Conservation (phyloP, 2,888 invertebrate species). For the Notodonta ziczac region DNA sequence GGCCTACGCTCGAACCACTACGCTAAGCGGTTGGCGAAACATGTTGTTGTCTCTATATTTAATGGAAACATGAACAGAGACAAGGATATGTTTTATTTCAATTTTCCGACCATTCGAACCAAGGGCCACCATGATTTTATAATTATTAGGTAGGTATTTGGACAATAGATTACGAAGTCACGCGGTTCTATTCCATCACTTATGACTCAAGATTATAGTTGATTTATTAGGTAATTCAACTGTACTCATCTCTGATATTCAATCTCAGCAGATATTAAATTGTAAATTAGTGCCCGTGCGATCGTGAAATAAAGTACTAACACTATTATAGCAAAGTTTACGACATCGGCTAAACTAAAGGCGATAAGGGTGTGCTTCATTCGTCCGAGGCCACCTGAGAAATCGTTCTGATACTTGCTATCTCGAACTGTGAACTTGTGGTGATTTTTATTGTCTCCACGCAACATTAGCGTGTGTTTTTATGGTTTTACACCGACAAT, state of each 20-base stretch:
- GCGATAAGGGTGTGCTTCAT: constrained; percentile 63
- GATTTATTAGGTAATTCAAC: constrained; percentile 9
- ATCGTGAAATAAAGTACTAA: constrained; percentile 41
- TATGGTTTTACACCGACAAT: constrained; percentile 41
- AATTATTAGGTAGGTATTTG: no score
- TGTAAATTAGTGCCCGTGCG: constrained; percentile 40
- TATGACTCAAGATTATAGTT: constrained; percentile 17
- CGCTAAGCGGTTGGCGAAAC: no score
- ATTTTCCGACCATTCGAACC: no score
- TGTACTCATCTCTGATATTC: no score
- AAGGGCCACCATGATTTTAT: no score
- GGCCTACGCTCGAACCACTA: no score
- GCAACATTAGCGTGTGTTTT: constrained; percentile 43
- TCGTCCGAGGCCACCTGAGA: constrained; percentile 64
- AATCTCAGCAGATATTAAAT: constrained; percentile 1
- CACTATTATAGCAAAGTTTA: constrained; percentile 37
- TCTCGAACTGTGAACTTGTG: constrained; percentile 57
- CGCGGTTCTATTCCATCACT: no score
- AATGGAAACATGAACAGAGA: no score
- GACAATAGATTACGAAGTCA: no score
- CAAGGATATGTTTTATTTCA: no score
- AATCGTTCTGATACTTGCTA: constrained; percentile 69
- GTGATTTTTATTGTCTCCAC: constrained; percentile 60
- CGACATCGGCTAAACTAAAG: constrained; percentile 45
- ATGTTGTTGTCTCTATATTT: no score